These are phyloP conservation scores for Urocolius indicus DNA, from an alignment of 2,113 vertebrate species.

Conservation along the genomic window DNA sequence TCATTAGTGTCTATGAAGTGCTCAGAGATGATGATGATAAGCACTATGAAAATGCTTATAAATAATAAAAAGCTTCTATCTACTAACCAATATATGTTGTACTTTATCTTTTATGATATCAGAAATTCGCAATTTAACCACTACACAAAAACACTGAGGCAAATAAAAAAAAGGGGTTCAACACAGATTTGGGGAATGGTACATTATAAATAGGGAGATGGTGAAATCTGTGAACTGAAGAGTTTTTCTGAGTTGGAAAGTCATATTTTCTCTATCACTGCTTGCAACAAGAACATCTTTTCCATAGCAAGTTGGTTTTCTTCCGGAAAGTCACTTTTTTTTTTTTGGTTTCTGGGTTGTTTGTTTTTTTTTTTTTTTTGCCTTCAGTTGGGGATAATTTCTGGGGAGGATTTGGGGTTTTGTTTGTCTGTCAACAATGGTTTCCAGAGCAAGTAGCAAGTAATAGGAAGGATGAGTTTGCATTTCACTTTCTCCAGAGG, in stretches of 20 bases:
- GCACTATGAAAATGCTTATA: not conserved
- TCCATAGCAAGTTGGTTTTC: not conserved
- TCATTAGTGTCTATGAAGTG: not conserved
- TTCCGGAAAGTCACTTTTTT: not conserved
- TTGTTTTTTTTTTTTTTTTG: not conserved
- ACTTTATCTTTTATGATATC: not conserved
- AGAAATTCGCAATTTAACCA: not conserved
- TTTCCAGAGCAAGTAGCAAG: not conserved
- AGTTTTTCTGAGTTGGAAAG: not conserved
- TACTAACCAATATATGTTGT: not conserved
- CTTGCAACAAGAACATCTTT: not conserved
- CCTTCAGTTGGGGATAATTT: not conserved
- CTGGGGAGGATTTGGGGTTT: not conserved
- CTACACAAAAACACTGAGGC: not conserved
- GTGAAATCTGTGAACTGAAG: not conserved
- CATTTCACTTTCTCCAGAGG: slow-evolving; percentile 20
- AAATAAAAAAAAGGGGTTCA: not conserved
- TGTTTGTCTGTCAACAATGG: not conserved
- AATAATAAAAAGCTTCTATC: not conserved
- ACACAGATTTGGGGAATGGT: not conserved
- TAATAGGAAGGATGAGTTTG: slow-evolving; percentile 16
- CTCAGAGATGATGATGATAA: not conserved
- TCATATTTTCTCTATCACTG: not conserved
- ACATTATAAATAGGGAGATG: not conserved
- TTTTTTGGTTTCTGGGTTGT: no score